phyloP scores from a whole-genome alignment of 2,797 vertebrate genomes.

The Rhabdomys pumilio region DNA sequence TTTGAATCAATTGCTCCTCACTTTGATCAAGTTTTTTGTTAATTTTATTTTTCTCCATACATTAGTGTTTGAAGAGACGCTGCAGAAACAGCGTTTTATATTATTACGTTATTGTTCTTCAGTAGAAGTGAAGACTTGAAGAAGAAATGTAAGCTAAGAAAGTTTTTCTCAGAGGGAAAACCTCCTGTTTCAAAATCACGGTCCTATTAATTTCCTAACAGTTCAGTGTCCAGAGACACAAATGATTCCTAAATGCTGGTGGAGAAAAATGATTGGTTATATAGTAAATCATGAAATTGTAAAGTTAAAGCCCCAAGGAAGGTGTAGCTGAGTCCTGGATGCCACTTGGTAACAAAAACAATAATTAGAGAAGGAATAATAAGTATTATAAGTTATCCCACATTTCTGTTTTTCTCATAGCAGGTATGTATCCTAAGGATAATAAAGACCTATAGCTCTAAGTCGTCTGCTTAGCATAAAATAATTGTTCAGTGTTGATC shows the following conservation, averaged over 20 bases:
- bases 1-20: constrained; percentile 41
- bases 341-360: neutral
- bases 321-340: neutral
- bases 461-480: neutral
- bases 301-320: neutral
- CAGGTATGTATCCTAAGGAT: neutral
- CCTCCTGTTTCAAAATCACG: constrained; percentile 9
- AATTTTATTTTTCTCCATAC: neutral
- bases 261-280: neutral
- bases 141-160: neutral
- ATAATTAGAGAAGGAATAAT: neutral
- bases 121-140: neutral
- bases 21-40: constrained; percentile 15
- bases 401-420: neutral
- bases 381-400: neutral
- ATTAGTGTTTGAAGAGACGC: constrained; percentile 36
- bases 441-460: neutral
- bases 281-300: neutral
- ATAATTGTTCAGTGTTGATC: neutral
- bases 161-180: neutral
- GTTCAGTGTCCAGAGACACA: neutral
- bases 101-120: neutral
- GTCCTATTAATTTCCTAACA: neutral
- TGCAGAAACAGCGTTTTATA: neutral
- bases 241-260: neutral